These are phyloP conservation scores for Antheraea yamamai DNA, from an alignment of 2,888 invertebrate species.

Conservation along the genomic window DNA sequence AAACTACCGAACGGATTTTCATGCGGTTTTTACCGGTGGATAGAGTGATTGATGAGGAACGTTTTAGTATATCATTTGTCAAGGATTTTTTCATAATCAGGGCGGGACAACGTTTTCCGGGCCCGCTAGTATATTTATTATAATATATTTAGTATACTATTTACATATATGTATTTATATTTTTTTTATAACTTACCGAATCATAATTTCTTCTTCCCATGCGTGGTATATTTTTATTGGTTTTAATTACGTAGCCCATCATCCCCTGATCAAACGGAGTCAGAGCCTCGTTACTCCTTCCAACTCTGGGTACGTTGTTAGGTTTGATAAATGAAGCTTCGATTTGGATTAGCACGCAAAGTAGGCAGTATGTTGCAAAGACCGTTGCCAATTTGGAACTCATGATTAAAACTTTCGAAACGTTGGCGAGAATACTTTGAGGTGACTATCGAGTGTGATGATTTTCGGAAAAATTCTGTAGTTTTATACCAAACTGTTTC, in stretches of 20 bases:
- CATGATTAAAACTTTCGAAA: slow-evolving; percentile 44
- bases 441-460: slow-evolving; percentile 37
- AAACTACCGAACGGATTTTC: too few species aligned
- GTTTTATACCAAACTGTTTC: slow-evolving; percentile 56
- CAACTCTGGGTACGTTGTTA: slow-evolving; percentile 72
- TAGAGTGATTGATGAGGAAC: too few species aligned
- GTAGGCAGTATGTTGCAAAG: slow-evolving; percentile 56
- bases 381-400: slow-evolving; percentile 49
- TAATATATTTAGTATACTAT: not conserved
- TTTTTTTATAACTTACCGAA: slow-evolving; percentile 57
- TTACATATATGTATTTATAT: not conserved
- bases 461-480: slow-evolving; percentile 19
- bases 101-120: too few species aligned
- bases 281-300: slow-evolving; percentile 70
- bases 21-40: too few species aligned
- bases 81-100: too few species aligned
- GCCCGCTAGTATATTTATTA: too few species aligned
- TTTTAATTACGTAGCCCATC: slow-evolving; percentile 76
- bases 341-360: slow-evolving; percentile 50
- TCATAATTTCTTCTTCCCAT: slow-evolving; percentile 76
- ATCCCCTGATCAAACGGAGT: slow-evolving; percentile 60
- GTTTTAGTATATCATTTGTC: too few species aligned
- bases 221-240: slow-evolving; percentile 73
- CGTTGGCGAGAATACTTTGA: slow-evolving; percentile 29
- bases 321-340: slow-evolving; percentile 72